These are phyloP conservation scores for Scytalopus superciliaris DNA, from an alignment of 2,113 vertebrate species.

Conservation along the genomic window DNA sequence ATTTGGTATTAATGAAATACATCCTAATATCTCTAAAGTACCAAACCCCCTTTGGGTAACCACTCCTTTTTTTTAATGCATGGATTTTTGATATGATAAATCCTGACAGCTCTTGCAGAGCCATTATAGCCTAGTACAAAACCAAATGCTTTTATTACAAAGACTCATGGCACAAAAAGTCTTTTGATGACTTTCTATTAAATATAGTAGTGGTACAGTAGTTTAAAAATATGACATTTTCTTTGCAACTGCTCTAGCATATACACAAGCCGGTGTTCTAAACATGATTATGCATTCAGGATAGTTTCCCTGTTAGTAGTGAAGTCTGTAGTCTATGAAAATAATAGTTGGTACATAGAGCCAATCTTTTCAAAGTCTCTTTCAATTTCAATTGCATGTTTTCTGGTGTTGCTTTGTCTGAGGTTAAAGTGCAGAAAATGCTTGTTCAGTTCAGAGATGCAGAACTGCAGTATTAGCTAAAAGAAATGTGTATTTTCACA, in stretches of 20 bases:
- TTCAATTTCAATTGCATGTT: not conserved
- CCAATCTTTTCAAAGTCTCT: not conserved
- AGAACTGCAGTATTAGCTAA: not conserved
- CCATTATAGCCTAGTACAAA: conserved; percentile 7
- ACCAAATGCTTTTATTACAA: conserved; percentile 1
- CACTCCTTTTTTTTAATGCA: not conserved
- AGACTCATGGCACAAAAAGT: not conserved
- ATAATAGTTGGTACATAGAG: not conserved
- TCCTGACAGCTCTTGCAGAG: conserved; percentile 42
- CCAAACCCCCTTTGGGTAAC: not conserved
- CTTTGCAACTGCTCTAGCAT: not conserved
- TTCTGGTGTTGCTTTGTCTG: not conserved
- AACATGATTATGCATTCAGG: not conserved
- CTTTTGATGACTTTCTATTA: not conserved
- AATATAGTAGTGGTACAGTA: not conserved
- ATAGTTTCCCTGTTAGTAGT: not conserved
- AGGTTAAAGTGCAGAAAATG: not conserved
- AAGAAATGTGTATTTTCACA: not conserved
- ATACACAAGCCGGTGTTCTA: not conserved
- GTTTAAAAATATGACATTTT: not conserved
- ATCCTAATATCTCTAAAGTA: not conserved
- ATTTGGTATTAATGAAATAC: not conserved
- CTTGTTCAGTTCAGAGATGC: not conserved
- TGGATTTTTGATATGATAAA: not conserved
- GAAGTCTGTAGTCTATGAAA: not conserved